phyloP scores from a whole-genome alignment of 2,888 invertebrate genomes.

The Aporophyla nigra region DNA sequence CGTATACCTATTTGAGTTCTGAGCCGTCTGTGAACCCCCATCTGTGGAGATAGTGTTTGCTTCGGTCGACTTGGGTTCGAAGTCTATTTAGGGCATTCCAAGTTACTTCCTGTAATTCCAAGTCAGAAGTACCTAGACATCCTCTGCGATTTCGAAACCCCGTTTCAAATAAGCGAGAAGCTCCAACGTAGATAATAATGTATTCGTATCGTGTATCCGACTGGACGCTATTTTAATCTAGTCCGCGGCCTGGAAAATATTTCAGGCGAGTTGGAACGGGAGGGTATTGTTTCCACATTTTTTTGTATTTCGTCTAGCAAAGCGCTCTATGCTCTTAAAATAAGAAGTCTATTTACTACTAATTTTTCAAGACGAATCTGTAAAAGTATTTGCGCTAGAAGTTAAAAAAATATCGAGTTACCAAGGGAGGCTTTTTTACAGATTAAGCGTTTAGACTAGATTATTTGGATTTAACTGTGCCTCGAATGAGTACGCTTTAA shows the following conservation, averaged over 20 bases:
- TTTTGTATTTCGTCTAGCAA: neutral
- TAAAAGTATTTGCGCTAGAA: neutral
- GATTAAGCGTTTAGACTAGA: neutral
- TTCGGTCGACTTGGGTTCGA: too few relatives aligned
- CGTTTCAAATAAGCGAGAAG: neutral
- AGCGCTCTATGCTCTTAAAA: neutral
- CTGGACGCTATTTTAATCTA: neutral
- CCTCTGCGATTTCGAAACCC: neutral
- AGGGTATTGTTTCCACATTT: constrained; percentile 32
- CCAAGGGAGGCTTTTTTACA: neutral
- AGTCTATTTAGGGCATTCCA: too few relatives aligned
- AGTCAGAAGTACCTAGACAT: neutral
- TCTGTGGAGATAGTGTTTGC: too few relatives aligned
- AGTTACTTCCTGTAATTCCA: neutral
- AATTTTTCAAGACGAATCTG: neutral
- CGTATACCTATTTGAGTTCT: too few relatives aligned
- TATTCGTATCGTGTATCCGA: neutral
- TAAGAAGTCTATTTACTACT: neutral
- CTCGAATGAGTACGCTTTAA: neutral
- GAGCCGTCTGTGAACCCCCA: too few relatives aligned
- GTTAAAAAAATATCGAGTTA: neutral
- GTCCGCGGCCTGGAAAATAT: constrained; percentile 7
- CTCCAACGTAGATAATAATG: neutral
- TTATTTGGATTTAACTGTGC: constrained; percentile 13
- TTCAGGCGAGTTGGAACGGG: constrained; percentile 12